Evolutionary conservation across 2,888 invertebrate genomes (phyloP), one percentile per base, ranked within the genome.

Genomic region (Cephus pygmeus): DNA sequence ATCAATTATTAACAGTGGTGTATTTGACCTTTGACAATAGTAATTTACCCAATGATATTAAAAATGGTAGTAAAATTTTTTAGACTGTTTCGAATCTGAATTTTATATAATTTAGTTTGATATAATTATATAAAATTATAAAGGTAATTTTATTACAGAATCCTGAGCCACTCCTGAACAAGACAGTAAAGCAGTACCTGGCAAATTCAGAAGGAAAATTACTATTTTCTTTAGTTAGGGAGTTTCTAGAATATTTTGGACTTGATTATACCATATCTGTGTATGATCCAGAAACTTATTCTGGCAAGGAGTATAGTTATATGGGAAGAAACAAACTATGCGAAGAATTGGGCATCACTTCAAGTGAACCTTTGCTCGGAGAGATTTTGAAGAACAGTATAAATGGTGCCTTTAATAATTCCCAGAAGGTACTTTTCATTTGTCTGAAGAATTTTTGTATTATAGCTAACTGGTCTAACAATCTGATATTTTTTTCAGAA

Each of bases 181-280:
- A 93, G 87, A 93, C 93, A 83, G 89, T 95, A 76, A 93, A 93
- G 88, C 92, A 93, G 81, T 94, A 94, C 90, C 88, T 94, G 79
- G 92, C 92, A 80, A 93, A 93, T 81, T 90, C 93, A 73, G 94
- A 95, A 90, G 95, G 95, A 86, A 92, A 92, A 85, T 87, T 94
- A 81, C 92, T 94, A 87, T 93, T 94, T 88, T 93, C 93, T 79
- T 92, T 97, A 83, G 95, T 97, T 71, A 93, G 95, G 85, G 97
- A 97, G 90, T 96, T 97, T 92, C 92, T 97, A 82, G 96, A 97
- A 89, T 96, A 94, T 91, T 96, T 96, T 92, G 94, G 95, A 90
- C 93, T 97, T 78, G 95, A 96, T 89, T 96, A 95, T 88, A 96
- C 97, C 68, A 92, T 95, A 88, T 95, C 96, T 85, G 96, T 97